A percentile compares a stretch with the other conserved stretches of the same genome.
Evolutionary conservation across 2,888 invertebrate species (phyloP).

Genomic region (Rutpela maculata): DNA sequence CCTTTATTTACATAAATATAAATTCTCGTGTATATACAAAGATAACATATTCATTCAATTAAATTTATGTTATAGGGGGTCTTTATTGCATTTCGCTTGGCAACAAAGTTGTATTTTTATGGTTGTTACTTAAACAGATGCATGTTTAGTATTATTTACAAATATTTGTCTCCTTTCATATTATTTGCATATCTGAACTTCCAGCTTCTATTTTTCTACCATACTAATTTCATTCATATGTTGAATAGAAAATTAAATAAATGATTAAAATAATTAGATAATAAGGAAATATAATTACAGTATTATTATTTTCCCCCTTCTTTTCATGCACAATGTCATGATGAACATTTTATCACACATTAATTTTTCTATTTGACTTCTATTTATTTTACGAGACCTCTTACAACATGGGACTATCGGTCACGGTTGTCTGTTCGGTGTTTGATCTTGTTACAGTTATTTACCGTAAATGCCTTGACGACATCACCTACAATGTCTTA

Average conservation of each 20-base stretch:
- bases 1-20: slow-evolving; percentile 41
- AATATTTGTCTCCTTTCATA: slow-evolving; percentile 14
- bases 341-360: too few species aligned
- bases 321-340: too few species aligned
- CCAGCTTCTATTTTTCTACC: not conserved
- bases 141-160: slow-evolving; percentile 20
- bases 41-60: slow-evolving; percentile 43
- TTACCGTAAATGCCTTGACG: too few species aligned
- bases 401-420: too few species aligned
- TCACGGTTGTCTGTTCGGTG: too few species aligned
- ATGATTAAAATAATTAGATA: too few species aligned
- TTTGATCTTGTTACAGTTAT: too few species aligned
- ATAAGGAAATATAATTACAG: too few species aligned
- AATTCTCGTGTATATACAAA: slow-evolving; percentile 17
- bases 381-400: too few species aligned
- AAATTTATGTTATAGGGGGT: slow-evolving; percentile 29
- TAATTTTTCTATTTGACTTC: too few species aligned
- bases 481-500: too few species aligned
- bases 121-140: slow-evolving; percentile 25
- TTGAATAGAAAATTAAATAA: not conserved
- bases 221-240: not conserved
- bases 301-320: too few species aligned
- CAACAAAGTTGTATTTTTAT: slow-evolving; percentile 42
- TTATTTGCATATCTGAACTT: slow-evolving; percentile 8
- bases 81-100: slow-evolving; percentile 34